These are phyloP conservation scores for Leucophenga maculata DNA, from an alignment of 2,888 invertebrate genomes.

Conservation along the genomic window DNA sequence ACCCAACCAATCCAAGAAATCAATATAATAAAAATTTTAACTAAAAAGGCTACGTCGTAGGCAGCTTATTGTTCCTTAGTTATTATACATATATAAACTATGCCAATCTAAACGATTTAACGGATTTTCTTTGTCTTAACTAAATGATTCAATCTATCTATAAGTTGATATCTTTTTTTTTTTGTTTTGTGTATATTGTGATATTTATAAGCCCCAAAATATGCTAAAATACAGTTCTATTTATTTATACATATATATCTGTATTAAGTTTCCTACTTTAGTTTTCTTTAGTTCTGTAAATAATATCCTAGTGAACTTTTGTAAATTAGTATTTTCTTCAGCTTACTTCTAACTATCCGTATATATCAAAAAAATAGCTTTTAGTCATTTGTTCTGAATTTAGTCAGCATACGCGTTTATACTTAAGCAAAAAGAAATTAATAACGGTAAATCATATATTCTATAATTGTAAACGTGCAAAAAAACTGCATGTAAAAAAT, in stretches of 20 bases:
- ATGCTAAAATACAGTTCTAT: too few relatives aligned
- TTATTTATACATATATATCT: too few relatives aligned
- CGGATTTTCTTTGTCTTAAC: background rate
- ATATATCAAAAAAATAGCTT: background rate
- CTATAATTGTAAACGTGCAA: slow-evolving; percentile 1
- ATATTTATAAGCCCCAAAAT: background rate
- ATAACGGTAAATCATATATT: background rate
- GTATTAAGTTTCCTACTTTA: slow-evolving; percentile 15
- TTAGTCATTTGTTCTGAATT: background rate
- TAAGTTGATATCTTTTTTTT: background rate
- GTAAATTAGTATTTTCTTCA: slow-evolving; percentile 31
- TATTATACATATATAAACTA: slow-evolving; percentile 2
- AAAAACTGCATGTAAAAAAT: slow-evolving; percentile 7
- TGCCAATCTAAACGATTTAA: background rate
- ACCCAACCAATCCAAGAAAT: too few relatives aligned
- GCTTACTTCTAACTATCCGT: too few relatives aligned
- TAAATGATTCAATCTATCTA: background rate
- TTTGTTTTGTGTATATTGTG: slow-evolving; percentile 20
- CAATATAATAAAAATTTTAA: background rate
- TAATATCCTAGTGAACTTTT: slow-evolving; percentile 26
- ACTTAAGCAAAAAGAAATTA: slow-evolving; percentile 8
- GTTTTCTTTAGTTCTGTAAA: slow-evolving; percentile 36
- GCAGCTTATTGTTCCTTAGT: slow-evolving; percentile 14
- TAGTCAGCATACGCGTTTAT: background rate
- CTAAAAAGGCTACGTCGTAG: background rate